These are phyloP conservation scores for Drosophila punjabiensis DNA, from an alignment of 1,140 invertebrate genomes.

Conservation along the genomic window DNA sequence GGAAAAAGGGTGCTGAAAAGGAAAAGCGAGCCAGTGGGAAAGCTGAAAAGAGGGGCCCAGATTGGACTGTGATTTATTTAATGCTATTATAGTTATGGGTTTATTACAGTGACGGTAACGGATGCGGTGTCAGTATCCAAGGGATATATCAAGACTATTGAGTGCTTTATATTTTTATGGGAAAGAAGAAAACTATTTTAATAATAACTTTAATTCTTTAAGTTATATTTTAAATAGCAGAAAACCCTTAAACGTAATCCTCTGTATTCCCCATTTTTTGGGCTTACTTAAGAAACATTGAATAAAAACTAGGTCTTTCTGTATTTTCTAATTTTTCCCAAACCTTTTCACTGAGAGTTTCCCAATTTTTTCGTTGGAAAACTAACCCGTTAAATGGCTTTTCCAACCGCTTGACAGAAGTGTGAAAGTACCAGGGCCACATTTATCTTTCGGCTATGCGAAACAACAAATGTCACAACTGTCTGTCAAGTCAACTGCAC, in stretches of 20 bases:
- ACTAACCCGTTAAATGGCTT: constrained; percentile 34
- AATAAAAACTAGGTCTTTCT: not conserved
- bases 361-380: not conserved
- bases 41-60: constrained; percentile 14
- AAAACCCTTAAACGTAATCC: too few relatives aligned
- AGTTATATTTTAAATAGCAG: not conserved
- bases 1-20: constrained; percentile 6
- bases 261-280: not conserved
- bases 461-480: constrained; percentile 69
- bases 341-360: not conserved
- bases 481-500: constrained; percentile 66
- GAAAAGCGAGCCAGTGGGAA: constrained; percentile 24
- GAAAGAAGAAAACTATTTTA: not conserved
- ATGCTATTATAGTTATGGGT: constrained; percentile 67
- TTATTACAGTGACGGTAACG: constrained; percentile 34
- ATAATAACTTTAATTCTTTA: too few relatives aligned
- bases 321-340: not conserved
- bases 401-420: constrained; percentile 25
- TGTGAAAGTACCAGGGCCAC: constrained; percentile 23
- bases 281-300: too few relatives aligned
- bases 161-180: too few relatives aligned
- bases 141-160: too few relatives aligned
- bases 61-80: constrained; percentile 68
- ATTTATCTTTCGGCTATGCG: constrained; percentile 41
- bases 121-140: constrained; percentile 4